These are phyloP conservation scores for Asbolus verrucosus DNA, from an alignment of 1,140 invertebrate genomes.

Conservation along the genomic window DNA sequence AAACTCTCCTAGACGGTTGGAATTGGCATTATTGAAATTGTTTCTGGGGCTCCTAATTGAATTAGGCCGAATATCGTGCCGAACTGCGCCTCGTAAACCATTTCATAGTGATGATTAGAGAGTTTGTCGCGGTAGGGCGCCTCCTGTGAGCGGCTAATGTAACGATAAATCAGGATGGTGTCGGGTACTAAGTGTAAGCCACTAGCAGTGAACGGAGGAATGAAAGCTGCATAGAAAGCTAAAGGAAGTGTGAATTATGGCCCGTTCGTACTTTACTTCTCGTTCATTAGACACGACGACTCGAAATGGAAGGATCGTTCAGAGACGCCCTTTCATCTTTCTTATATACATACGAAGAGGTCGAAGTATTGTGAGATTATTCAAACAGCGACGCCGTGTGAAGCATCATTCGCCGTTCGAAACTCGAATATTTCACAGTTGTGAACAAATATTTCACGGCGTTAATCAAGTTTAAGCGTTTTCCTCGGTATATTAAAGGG, in stretches of 20 bases:
- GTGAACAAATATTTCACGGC: not conserved
- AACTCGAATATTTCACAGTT: too few relatives aligned
- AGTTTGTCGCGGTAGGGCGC: constrained; percentile 45
- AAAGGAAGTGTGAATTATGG: constrained; percentile 38
- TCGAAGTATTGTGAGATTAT: not conserved
- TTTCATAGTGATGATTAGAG: constrained; percentile 49
- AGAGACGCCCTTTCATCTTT: constrained; percentile 19
- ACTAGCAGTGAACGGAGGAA: constrained; percentile 36
- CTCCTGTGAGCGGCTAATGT: constrained; percentile 51
- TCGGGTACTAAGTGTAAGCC: constrained; percentile 48
- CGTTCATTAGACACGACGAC: constrained; percentile 26
- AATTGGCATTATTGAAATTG: constrained; percentile 33
- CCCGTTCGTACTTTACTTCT: constrained; percentile 39
- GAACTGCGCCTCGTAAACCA: constrained; percentile 42
- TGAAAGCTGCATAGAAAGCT: constrained; percentile 36
- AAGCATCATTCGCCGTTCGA: too few relatives aligned
- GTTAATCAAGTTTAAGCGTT: constrained; percentile 20
- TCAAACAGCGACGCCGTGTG: too few relatives aligned
- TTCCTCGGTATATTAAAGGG: not conserved
- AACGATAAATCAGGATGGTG: constrained; percentile 51
- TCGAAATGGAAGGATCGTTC: too few relatives aligned
- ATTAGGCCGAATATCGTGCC: constrained; percentile 19
- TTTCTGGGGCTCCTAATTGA: constrained; percentile 34
- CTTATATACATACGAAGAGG: constrained; percentile 1
- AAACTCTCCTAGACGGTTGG: not conserved